Base-by-base conservation (phyloP, 1,140 invertebrate species). In the Theocolax elegans region DNA sequence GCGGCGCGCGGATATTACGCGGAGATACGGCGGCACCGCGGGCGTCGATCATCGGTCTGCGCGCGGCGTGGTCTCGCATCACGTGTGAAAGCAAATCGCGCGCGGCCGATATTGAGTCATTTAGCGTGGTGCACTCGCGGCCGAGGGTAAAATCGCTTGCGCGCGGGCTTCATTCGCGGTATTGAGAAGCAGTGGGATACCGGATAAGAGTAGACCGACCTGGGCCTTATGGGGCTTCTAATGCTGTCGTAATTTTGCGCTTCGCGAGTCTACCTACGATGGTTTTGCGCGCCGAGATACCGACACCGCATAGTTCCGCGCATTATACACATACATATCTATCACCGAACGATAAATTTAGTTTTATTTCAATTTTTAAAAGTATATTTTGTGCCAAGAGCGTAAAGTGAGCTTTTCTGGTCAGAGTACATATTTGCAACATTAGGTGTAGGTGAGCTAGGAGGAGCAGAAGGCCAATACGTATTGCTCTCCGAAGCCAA, bases 1-100 rank as follows among this genome's bases (percentile, higher is more conserved):
- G 82, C 82, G 84, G 82, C 78, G 79, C 81, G 83, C n/a, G n/a
- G n/a, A 83, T 83, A 83, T 80, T 83, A 83, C 76, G 73, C 72
- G 76, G 73, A 74, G 76, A 72, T 49, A 63, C 64, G 21, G 73
- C 74, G 78, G 62, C 67, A 71, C 72, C 59, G 51, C 35, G 35
- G 53, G 54, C 59, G 48, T 67, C 68, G 56, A 71, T 64, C 51
- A 48, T 54, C 60, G 35, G 51, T 15, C 13, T 25, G n/a, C 49
- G 44, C 40, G 60, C 42, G 40, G 29, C 23, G 19, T 35, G 35
- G 38, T 44, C 60, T 51, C 56, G 58, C 66, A 53, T 59, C 65
- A 59, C 42, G 42, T 59, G 54, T 44, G 31, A 62, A 72, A 29
- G 51, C 49, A 58, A 63, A 46, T 65, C 53, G 51, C 49, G 31